Conservation (phyloP, 2,797 vertebrate species). For the Garrulus glandarius region DNA sequence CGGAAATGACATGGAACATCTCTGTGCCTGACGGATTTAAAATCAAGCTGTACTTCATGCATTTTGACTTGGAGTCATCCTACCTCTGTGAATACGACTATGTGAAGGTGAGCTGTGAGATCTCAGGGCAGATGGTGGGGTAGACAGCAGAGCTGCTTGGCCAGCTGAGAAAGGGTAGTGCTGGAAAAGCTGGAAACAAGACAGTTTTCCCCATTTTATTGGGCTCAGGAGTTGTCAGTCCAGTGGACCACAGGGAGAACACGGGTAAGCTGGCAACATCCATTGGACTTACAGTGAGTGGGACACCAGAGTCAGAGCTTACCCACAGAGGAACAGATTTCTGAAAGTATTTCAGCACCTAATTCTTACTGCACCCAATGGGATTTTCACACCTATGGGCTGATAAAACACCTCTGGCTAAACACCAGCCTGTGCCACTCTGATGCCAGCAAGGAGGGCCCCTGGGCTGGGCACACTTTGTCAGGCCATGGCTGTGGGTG, state of each 20-base stretch:
- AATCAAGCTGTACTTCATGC: slow-evolving; percentile 90
- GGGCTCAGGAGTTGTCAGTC: background rate
- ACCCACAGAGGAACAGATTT: background rate
- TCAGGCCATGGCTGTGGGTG: background rate
- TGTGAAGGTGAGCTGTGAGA: slow-evolving; percentile 83
- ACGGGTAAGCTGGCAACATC: background rate
- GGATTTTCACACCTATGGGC: background rate
- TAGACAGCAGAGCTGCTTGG: background rate
- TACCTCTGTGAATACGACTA: slow-evolving; percentile 96
- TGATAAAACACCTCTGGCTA: background rate
- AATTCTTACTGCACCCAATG: background rate
- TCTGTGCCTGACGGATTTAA: slow-evolving; percentile 84
- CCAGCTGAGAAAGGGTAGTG: background rate
- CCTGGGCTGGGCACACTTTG: background rate
- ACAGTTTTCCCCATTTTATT: background rate
- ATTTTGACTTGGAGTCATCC: slow-evolving; percentile 94
- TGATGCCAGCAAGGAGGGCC: background rate
- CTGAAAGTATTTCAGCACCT: background rate
- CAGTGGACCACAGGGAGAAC: background rate
- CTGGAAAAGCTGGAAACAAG: background rate
- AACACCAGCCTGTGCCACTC: background rate
- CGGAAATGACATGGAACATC: slow-evolving; percentile 85
- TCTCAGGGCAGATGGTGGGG: background rate
- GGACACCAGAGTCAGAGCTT: background rate
- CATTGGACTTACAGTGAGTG: background rate